Conservation (phyloP, 1,140 invertebrate genomes). For the Bathynomus jamesi region DNA sequence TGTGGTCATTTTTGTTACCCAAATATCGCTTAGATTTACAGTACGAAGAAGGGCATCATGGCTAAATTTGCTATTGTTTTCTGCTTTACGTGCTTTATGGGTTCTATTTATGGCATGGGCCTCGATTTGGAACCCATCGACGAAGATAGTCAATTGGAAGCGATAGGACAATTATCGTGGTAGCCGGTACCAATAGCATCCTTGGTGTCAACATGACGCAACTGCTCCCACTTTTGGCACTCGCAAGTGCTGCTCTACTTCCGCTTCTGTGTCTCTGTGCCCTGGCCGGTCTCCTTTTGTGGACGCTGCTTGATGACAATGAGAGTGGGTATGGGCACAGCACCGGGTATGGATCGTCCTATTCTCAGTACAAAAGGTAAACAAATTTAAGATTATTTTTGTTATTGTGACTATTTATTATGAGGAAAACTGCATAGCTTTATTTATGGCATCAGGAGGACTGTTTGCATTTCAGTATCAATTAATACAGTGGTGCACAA, state of each 20-base stretch:
- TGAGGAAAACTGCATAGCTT: no score
- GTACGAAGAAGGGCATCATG: not conserved
- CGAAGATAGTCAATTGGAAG: not conserved
- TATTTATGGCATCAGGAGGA: no score
- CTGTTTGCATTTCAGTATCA: no score
- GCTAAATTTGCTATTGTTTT: not conserved
- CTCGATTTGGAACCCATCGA: not conserved
- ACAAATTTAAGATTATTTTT: no score
- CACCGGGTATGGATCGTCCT: not conserved
- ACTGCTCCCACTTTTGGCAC: not conserved
- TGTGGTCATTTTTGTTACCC: not conserved
- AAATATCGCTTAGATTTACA: not conserved
- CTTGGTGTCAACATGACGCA: not conserved
- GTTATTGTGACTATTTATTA: no score
- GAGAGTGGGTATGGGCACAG: not conserved
- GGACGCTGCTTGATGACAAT: not conserved
- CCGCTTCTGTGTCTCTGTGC: not conserved
- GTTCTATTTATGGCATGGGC: not conserved
- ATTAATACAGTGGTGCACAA: no score
- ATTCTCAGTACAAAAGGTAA: not conserved
- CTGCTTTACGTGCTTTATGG: not conserved
- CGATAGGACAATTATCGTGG: not conserved
- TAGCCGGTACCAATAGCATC: not conserved
- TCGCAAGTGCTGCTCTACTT: not conserved
- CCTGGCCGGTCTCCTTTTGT: not conserved